Evolutionary conservation across 1,140 invertebrate species (phyloP).

Genomic region (Lanistes nyassanus): DNA sequence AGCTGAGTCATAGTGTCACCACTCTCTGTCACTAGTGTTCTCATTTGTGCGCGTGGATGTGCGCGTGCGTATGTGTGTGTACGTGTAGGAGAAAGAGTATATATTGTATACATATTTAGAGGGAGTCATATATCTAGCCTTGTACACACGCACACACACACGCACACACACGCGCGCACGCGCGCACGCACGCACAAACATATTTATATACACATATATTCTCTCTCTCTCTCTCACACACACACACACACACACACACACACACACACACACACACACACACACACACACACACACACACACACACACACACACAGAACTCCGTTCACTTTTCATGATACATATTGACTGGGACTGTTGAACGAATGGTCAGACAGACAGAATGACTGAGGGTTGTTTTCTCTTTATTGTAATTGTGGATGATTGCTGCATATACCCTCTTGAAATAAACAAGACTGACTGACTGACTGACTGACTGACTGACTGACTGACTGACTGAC

Average conservation of each 20-base stretch:
- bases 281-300: conserved; percentile 16
- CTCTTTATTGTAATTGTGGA: neutral
- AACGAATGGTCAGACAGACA: too few relatives aligned
- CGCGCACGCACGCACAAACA: conserved; percentile 1
- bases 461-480: too few relatives aligned
- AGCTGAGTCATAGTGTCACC: too few relatives aligned
- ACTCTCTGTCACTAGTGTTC: too few relatives aligned
- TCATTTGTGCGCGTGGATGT: conserved; percentile 1
- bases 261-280: conserved; percentile 10
- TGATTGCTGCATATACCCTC: neutral
- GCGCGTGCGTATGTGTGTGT: too few relatives aligned
- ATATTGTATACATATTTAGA: neutral
- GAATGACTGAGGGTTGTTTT: too few relatives aligned
- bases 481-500: too few relatives aligned
- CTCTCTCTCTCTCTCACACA: neutral
- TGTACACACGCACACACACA: conserved; percentile 7
- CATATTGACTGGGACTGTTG: too few relatives aligned
- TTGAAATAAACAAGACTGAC: neutral
- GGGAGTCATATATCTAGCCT: neutral
- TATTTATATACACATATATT: neutral
- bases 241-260: conserved; percentile 4
- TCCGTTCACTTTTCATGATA: neutral
- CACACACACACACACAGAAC: conserved; percentile 14
- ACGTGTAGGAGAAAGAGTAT: neutral
- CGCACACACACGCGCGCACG: conserved; percentile 1